Conservation (phyloP, 2,888 invertebrate species). For the Nasonovia ribisnigri region DNA sequence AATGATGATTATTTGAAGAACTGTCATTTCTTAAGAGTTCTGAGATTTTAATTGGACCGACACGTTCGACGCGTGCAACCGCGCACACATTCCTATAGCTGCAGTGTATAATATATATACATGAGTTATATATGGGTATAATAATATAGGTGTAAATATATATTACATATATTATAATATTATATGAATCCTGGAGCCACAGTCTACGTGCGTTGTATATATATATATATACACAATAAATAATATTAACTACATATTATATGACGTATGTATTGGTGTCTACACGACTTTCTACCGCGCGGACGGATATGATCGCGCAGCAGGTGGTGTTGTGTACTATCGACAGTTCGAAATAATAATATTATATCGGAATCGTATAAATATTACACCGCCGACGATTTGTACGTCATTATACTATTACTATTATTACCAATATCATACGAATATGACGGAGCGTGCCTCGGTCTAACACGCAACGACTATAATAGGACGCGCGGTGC, state of each 20-base stretch:
- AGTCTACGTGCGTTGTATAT: not conserved
- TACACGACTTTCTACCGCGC: not conserved
- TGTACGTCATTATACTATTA: not conserved
- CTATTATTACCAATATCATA: not conserved
- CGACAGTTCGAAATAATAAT: not conserved
- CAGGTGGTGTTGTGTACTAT: not conserved
- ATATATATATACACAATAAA: not conserved
- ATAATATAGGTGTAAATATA: not conserved
- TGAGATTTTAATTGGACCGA: slow-evolving; percentile 43
- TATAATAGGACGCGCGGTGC: not conserved
- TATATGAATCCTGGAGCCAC: not conserved
- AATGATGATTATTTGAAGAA: slow-evolving; percentile 19
- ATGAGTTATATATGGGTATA: not conserved
- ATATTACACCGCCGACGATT: not conserved
- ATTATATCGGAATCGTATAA: not conserved
- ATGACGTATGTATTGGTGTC: not conserved
- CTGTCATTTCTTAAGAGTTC: slow-evolving; percentile 21
- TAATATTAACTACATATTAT: no score
- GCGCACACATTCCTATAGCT: not conserved
- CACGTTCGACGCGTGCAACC: not conserved
- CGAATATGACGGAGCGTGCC: not conserved
- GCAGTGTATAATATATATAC: not conserved
- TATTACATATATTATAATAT: no score
- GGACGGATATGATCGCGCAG: not conserved
- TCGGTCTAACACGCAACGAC: not conserved